Evolutionary conservation across 2,113 vertebrate species (phyloP).

Genomic region (Python bivittatus): DNA sequence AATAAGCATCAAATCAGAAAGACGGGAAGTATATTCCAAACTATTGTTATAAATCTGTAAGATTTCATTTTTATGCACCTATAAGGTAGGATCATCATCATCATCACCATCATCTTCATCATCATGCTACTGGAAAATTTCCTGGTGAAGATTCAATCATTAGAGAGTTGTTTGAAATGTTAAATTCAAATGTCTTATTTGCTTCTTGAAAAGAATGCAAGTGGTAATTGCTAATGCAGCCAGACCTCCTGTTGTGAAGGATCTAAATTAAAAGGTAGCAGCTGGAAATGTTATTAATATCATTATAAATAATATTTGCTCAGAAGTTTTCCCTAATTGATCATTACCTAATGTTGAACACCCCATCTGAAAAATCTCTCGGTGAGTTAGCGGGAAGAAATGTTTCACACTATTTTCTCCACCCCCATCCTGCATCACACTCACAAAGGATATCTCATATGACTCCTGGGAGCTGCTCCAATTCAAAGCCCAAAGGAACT

Average conservation of each 20-base stretch:
- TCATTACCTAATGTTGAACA: conserved; percentile 9
- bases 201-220: background rate
- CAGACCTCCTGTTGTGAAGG: background rate
- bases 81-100: too few species aligned
- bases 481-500: background rate
- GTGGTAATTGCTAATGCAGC: conserved; percentile 12
- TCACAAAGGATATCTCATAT: background rate
- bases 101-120: too few species aligned
- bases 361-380: background rate
- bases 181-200: conserved; percentile 9
- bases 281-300: conserved; percentile 14
- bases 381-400: background rate
- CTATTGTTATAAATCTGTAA: background rate
- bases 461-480: background rate
- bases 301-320: conserved; percentile 12
- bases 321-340: conserved; percentile 5
- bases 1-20: background rate
- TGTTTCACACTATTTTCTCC: background rate
- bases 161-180: conserved; percentile 13
- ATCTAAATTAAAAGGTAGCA: conserved; percentile 23
- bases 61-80: background rate
- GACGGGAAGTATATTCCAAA: conserved; percentile 18
- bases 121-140: background rate
- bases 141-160: background rate
- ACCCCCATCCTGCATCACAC: background rate